Conservation (phyloP, 2,113 vertebrate species). For the Acrocephalus kingi region DNA sequence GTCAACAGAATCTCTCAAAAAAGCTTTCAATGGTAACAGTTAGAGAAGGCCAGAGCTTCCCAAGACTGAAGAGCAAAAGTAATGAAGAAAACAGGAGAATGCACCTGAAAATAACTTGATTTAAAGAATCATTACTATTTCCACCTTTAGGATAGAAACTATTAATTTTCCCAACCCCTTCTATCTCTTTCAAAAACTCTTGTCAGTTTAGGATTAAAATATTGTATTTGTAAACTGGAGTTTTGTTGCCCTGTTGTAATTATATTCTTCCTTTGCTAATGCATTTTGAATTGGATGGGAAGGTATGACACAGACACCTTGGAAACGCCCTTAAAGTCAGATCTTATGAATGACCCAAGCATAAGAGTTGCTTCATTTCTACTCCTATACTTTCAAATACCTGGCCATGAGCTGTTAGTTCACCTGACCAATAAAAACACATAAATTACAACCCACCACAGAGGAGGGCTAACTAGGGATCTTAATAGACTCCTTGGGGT, state of each 20-base stretch:
- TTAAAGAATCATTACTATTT: background rate
- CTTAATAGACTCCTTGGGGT: background rate
- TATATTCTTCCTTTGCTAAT: background rate
- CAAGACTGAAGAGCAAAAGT: background rate
- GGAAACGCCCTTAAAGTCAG: background rate
- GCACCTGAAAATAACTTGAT: background rate
- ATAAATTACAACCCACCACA: fast-evolving
- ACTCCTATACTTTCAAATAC: background rate
- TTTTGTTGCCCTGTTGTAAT: background rate
- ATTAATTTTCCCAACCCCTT: background rate
- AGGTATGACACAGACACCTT: background rate
- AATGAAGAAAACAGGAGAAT: background rate
- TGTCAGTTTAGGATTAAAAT: background rate
- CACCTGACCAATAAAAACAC: background rate
- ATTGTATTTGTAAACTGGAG: background rate
- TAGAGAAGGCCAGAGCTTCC: background rate
- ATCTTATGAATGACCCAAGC: background rate
- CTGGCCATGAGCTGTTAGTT: background rate
- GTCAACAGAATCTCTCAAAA: slow-evolving; percentile 42
- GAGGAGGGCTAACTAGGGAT: background rate
- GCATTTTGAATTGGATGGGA: background rate
- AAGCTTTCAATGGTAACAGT: background rate
- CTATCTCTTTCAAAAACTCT: background rate
- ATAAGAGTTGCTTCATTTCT: background rate
- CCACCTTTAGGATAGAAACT: background rate